Conservation (phyloP, 2,888 invertebrate genomes). For the Automeris io region DNA sequence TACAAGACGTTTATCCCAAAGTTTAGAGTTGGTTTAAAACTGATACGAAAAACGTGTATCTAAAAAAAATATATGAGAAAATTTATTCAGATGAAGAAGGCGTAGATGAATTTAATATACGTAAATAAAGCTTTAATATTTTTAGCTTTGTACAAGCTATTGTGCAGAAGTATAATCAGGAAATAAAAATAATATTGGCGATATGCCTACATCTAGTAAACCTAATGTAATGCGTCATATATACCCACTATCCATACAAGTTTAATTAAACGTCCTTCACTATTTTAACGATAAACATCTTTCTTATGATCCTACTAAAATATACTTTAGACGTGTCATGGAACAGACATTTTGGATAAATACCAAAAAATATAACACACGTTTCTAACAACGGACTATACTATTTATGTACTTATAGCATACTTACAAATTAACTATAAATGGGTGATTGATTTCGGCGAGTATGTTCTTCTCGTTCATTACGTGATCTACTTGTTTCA, state of each 20-base stretch:
- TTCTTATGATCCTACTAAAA: conserved; percentile 25
- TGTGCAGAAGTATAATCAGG: neutral
- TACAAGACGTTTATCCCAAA: conserved; percentile 3
- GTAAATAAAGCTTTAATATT: conserved; percentile 2
- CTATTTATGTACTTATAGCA: neutral
- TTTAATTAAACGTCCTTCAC: conserved; percentile 34
- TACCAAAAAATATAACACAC: conserved; percentile 20
- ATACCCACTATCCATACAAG: conserved; percentile 27
- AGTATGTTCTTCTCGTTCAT: conserved; percentile 97
- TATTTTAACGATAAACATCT: conserved; percentile 25
- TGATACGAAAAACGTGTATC: conserved; percentile 9
- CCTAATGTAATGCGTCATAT: conserved; percentile 39
- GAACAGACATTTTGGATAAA: conserved; percentile 22
- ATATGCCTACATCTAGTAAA: conserved; percentile 32
- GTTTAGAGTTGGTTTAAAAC: conserved; percentile 13
- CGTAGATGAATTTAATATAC: conserved; percentile 7
- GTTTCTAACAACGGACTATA: neutral
- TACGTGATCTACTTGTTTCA: conserved; percentile 98
- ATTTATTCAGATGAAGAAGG: no score
- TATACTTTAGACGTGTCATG: conserved; percentile 18
- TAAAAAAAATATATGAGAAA: conserved; percentile 4
- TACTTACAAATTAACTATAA: conserved; percentile 87
- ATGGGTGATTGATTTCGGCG: conserved; percentile 94
- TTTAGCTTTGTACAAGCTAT: neutral
- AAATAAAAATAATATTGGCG: conserved; percentile 35